Base-by-base conservation (phyloP, 2,888 invertebrate genomes). In the Dasysyrphus tricinctus region DNA sequence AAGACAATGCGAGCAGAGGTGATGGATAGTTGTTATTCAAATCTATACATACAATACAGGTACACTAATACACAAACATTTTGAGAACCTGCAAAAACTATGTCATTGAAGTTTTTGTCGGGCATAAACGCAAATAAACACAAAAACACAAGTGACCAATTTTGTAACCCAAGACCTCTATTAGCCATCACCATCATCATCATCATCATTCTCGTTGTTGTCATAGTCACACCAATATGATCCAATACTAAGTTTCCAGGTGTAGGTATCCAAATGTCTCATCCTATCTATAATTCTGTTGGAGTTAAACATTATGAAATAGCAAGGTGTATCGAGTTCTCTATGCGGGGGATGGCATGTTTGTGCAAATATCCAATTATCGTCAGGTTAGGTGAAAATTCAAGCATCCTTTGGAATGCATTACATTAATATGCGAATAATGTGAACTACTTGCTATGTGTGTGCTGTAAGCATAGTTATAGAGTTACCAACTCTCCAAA, bases 331-430 rank as follows among this genome's bases (percentile, higher is more conserved):
- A 54, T 69, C 24, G 14, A 39, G 54, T 51, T 37, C 51, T 42
- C 65, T n/a, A 3, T 32, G 37, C 24, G 47, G 34, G 16, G 34
- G 67, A 51, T 47, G 44, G 39, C 16, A 61, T 65, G 65, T 75
- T 75, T 86, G 78, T 63, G 72, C 70, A 82, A 79, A 86, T 82
- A 78, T 86, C 86, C 86, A 86, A 86, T 86, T 86, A 82, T 79
- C 75, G 78, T 79, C 54, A 44, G 70, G 70, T 65, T 75, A 75
- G 80, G 47, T 80, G 75, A 63, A 57, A 78, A 70, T 32, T 56
- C 77, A 77, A 42, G 72, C 73, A 57, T 72, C 82, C 56, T 63
- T 57, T 24, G 73, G 65, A 82, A 82, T 79, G 78, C 75, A 78
- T 86, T 82, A 67, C 86, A 82, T 78, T 86, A 82, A 75, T 86